Conservation (phyloP, 2,888 invertebrate species). For the Tachina lurida region DNA sequence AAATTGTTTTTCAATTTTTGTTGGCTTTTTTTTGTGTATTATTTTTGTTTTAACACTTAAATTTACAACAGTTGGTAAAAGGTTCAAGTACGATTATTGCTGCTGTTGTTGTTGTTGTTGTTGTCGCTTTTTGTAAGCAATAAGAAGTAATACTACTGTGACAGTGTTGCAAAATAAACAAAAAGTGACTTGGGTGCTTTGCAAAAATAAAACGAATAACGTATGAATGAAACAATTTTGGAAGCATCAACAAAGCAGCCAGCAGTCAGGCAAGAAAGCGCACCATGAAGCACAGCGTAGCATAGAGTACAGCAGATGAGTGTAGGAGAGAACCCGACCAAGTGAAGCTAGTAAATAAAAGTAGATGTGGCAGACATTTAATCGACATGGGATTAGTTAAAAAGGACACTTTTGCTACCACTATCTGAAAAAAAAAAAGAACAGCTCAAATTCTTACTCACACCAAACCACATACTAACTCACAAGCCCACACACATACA, state of each 20-base stretch:
- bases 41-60: constrained; percentile 23
- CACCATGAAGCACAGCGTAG: constrained; percentile 18
- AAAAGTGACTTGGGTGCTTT: constrained; percentile 14
- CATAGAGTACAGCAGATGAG: background rate
- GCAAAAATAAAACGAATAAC: constrained; percentile 14
- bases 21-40: constrained; percentile 17
- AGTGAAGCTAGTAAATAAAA: constrained; percentile 49
- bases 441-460: constrained; percentile 71
- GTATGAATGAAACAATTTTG: constrained; percentile 34
- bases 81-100: constrained; percentile 41
- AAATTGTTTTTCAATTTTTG: constrained; percentile 56
- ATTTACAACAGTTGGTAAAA: constrained; percentile 59
- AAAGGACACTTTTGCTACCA: constrained; percentile 70
- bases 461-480: too few relatives aligned
- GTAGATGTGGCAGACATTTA: constrained; percentile 74
- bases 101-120: background rate
- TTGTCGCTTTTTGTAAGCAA: constrained; percentile 20
- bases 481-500: constrained; percentile 31
- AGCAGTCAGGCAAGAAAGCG: constrained; percentile 30
- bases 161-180: constrained; percentile 60
- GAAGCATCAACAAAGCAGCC: constrained; percentile 26
- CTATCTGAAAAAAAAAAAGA: constrained; percentile 65
- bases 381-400: constrained; percentile 80
- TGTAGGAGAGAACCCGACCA: constrained; percentile 2
- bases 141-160: constrained; percentile 47